Conservation (phyloP, 2,797 vertebrate species). For the Sphaeramia orbicularis region DNA sequence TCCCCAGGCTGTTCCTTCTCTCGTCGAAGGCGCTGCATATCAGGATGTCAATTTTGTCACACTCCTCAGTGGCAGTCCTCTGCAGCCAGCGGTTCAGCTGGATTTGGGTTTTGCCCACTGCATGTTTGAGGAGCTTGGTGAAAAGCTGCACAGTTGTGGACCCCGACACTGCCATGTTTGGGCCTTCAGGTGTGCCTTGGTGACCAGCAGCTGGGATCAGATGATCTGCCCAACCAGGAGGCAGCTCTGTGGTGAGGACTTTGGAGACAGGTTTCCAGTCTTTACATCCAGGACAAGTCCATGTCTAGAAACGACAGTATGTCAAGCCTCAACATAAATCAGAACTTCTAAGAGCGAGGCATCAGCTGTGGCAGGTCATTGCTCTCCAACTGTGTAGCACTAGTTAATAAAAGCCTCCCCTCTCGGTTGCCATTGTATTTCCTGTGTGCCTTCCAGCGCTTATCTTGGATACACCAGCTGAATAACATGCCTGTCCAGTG, state of each 20-base stretch:
- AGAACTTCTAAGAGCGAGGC: slow-evolving; percentile 6
- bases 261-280: neutral
- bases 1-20: slow-evolving; percentile 57
- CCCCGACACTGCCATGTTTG: slow-evolving; percentile 82
- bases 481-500: slow-evolving; percentile 53
- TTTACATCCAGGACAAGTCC: slow-evolving; percentile 52
- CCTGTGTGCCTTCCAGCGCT: slow-evolving; percentile 28
- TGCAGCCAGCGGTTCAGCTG: slow-evolving; percentile 87
- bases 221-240: slow-evolving; percentile 40
- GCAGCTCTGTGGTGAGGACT: slow-evolving; percentile 34
- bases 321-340: slow-evolving; percentile 23
- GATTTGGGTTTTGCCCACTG: slow-evolving; percentile 82
- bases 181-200: slow-evolving; percentile 37
- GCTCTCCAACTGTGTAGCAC: slow-evolving; percentile 16
- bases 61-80: slow-evolving; percentile 81
- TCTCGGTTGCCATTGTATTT: slow-evolving; percentile 52
- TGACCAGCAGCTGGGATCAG: slow-evolving; percentile 46
- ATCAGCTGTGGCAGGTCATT: slow-evolving; percentile 46
- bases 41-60: slow-evolving; percentile 85
- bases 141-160: slow-evolving; percentile 81
- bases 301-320: slow-evolving; percentile 26
- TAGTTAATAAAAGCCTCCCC: slow-evolving; percentile 33
- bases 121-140: slow-evolving; percentile 84
- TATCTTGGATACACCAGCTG: slow-evolving; percentile 77
- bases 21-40: slow-evolving; percentile 86